phyloP scores from a whole-genome alignment of 2,888 invertebrate genomes.

The Molorchus minor region DNA sequence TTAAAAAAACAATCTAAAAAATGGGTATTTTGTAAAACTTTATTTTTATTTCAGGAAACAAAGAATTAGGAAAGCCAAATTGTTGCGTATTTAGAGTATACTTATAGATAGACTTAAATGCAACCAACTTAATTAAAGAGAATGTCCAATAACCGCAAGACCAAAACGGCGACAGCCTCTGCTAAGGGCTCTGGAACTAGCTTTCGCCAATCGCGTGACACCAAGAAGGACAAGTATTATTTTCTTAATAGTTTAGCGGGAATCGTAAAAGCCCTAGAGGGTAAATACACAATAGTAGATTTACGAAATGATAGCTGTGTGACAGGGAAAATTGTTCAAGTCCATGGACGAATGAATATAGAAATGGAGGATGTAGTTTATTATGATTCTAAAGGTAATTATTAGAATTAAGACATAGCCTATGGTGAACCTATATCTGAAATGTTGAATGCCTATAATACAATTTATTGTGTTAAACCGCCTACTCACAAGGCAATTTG shows the following conservation, averaged over 20 bases:
- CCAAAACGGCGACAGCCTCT: no score
- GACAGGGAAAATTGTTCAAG: constrained; percentile 68
- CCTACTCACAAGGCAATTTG: not conserved
- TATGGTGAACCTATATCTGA: constrained; percentile 14
- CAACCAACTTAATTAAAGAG: no score
- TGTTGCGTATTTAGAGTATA: no score
- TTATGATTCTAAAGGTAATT: constrained; percentile 68
- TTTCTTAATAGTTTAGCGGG: constrained; percentile 69
- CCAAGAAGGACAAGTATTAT: constrained; percentile 38
- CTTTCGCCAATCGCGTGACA: no score
- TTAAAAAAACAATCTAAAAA: no score
- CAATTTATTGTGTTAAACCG: not conserved
- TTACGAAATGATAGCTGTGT: constrained; percentile 73
- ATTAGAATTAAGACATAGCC: not conserved
- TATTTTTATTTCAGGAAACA: no score
- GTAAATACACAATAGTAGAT: constrained; percentile 71
- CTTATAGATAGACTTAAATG: no score
- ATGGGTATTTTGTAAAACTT: no score
- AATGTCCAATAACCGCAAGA: not conserved
- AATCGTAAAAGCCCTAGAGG: constrained; percentile 70
- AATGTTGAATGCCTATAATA: constrained; percentile 58
- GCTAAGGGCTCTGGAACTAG: no score
- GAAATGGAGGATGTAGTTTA: constrained; percentile 71
- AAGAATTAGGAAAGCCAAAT: no score
- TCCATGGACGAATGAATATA: constrained; percentile 77